Base-by-base conservation (phyloP, 2,888 invertebrate genomes). In the Eilema sororculum region DNA sequence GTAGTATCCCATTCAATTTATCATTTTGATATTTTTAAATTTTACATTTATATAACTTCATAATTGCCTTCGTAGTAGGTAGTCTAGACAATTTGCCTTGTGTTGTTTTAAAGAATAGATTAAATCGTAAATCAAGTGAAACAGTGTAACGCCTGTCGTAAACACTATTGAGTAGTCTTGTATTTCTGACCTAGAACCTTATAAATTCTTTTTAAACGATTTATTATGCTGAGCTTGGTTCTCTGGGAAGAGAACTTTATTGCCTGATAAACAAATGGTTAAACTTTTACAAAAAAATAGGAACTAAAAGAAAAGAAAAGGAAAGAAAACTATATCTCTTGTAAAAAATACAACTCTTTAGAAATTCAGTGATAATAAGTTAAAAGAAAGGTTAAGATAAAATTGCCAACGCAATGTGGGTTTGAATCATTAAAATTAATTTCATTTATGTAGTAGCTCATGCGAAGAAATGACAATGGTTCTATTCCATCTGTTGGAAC, bases 251-350 rank as follows among this genome's bases (percentile, higher is more conserved):
- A 80, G 83, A 84, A 81, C 79, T 82, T 86, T 74, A 73, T 69
- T 80, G 75, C 60, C 82, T 81, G 83, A 86, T 86, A 87, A 85
- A 87, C 79, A 86, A 87, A 87, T 85, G 85, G 80, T 76, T 69
- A 69, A 83, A 84, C 80, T 87, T 86, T 82, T 76, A 71, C 73
- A 76, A 69, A 84, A 87, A 84, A 84, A 87, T 85, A 83, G 77
- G n/a, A n/a, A n/a, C n/a, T n/a, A n/a, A n/a, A n/a, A n/a, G n/a
- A n/a, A n/a, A n/a, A n/a, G n/a, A n/a, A 82, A 84, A 76, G 67
- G 75, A 82, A 79, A 75, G 82, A 77, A 74, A 73, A 78, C 72
- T 74, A 78, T 83, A 81, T 82, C 75, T 82, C 84, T 74, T 77
- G 69, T 73, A 71, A 70, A 41, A 72, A 41, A 72, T 70, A 76